phyloP scores from a whole-genome alignment of 2,113 vertebrate species.

The Leptosomus discolor region DNA sequence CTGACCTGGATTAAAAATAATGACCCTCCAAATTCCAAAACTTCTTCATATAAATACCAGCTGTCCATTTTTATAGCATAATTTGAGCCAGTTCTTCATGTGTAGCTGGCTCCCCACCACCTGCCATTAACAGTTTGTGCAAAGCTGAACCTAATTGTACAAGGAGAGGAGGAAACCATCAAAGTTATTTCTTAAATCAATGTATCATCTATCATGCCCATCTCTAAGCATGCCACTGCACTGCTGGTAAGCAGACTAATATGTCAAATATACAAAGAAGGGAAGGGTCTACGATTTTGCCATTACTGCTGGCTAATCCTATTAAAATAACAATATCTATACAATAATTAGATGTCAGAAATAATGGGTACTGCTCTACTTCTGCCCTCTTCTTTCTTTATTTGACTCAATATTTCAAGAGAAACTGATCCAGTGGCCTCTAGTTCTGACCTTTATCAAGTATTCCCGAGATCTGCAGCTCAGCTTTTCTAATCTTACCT shows the following conservation, averaged over 20 bases:
- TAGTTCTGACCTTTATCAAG: neutral
- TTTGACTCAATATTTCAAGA: neutral
- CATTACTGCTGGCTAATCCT: neutral
- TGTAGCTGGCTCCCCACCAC: neutral
- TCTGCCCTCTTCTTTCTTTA: neutral
- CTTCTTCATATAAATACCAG: neutral
- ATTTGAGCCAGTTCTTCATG: neutral
- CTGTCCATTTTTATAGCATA: neutral
- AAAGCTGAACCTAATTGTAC: neutral
- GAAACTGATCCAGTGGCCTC: neutral
- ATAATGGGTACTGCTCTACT: neutral
- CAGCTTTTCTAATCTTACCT: constrained; percentile 46
- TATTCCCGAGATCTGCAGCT: neutral
- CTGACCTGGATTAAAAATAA: constrained; percentile 4
- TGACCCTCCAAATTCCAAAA: neutral
- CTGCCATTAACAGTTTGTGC: neutral
- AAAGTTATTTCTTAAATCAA: neutral
- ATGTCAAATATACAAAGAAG: neutral
- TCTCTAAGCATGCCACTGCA: neutral
- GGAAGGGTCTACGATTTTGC: neutral
- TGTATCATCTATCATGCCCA: neutral
- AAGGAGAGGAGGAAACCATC: neutral
- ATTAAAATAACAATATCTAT: constrained; percentile 3
- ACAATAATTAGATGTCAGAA: constrained; percentile 5
- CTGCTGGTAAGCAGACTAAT: neutral